Evolutionary conservation across 2,797 vertebrate species (phyloP), one percentile per base, ranked within the genome.

Genomic region (Pseudotriccus pelzelni): DNA sequence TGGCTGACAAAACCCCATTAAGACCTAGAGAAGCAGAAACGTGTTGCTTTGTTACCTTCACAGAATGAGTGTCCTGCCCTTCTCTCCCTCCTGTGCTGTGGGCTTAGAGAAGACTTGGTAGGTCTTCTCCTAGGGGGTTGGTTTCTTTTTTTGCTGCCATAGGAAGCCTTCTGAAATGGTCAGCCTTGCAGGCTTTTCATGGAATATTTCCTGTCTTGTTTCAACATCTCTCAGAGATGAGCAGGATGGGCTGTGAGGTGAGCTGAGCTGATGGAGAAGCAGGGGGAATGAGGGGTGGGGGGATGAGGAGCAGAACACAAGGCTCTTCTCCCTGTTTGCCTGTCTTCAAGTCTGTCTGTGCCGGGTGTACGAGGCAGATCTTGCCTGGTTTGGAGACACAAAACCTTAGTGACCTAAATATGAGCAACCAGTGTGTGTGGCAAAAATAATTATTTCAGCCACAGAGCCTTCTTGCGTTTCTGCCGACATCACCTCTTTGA

Each of bases 91-190:
- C 58, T 56, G 21, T 49, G 32, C 43, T 53, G 11, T 49, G 60
- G 10, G 6, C 9, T 75, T 20, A 25, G 44, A 56, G 49, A 24
- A 86, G n/a, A 17, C 37, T n/a, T 83, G 20, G n/a, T 50, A 3
- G 11, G 18, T 41, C 18, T 22, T 83, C 32, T 52, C 8, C 39
- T 63, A 0, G 4, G 0, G 24, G 13, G 1, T 44, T 46, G 9
- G 3, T 55, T 87, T 50, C 32, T n/a, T 55, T 32, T 32, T 82
- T 66, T 84, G 49, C 23, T 84, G 41, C 28, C 34, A 13, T 44
- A 49, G 55, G 49, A 64, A 63, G 32, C 49, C 28, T 72, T 89
- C 44, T 53, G 11, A 62, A 89, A 21, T 66, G 24, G 14, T 56
- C 32, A 23, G 2, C 22, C 18, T 53, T 52, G 30, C 10, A 70